Evolutionary conservation across 2,888 invertebrate genomes (phyloP).

Genomic region (Omphaloscelis lunosa): DNA sequence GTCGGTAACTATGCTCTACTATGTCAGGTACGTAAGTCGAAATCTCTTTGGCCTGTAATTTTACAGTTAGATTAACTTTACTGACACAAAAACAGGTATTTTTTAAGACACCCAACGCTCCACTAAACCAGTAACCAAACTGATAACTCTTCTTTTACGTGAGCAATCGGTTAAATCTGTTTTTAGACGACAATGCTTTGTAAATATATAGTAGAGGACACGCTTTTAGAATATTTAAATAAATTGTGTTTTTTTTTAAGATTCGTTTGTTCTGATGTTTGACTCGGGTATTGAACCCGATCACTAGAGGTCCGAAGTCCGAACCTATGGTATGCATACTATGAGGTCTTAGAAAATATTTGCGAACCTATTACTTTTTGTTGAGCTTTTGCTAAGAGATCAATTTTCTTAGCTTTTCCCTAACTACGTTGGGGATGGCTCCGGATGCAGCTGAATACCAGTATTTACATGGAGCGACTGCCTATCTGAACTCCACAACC

Average conservation of each 20-base stretch:
- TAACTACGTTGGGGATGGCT: background rate
- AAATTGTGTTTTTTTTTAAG: background rate
- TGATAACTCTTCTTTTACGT: slow-evolving; percentile 28
- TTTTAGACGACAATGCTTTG: background rate
- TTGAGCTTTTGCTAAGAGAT: no score
- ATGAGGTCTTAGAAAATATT: no score
- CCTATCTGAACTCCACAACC: background rate
- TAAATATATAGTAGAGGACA: background rate
- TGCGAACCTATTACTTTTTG: no score
- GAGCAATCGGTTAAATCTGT: slow-evolving; percentile 19
- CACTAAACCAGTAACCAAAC: slow-evolving; percentile 40
- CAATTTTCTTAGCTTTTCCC: background rate
- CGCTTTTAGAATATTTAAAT: slow-evolving; percentile 30
- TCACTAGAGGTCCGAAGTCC: background rate
- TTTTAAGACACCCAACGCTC: background rate
- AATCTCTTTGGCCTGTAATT: no score
- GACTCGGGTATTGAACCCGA: slow-evolving; percentile 17
- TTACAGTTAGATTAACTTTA: background rate
- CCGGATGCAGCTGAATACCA: background rate
- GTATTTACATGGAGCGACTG: background rate
- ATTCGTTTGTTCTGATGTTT: background rate
- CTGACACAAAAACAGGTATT: background rate
- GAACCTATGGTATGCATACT: no score
- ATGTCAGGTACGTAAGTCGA: background rate
- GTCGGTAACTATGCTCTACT: no score